Evolutionary conservation across 2,113 vertebrate species (phyloP).

Genomic region (Antechinus flavipes): DNA sequence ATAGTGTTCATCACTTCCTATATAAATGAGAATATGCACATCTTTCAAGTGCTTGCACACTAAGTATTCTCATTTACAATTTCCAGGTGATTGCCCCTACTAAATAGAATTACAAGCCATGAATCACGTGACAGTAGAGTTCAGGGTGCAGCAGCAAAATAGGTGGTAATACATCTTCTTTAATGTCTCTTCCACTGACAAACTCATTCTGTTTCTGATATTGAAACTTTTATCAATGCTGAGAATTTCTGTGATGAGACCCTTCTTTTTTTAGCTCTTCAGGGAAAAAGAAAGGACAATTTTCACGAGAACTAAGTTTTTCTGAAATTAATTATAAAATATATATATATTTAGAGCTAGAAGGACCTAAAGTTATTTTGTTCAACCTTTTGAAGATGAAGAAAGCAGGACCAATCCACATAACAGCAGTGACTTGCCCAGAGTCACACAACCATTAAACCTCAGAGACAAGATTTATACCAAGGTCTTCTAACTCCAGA

Average conservation of each 20-base stretch:
- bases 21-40: fast-evolving
- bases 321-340: not conserved
- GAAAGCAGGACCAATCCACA: not conserved
- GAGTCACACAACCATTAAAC: not conserved
- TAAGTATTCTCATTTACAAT: not conserved
- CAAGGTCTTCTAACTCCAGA: not conserved
- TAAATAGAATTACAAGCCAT: not conserved
- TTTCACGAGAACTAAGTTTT: not conserved
- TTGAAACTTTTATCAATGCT: not conserved
- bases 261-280: not conserved
- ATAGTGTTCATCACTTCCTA: not conserved
- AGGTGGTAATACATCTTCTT: not conserved
- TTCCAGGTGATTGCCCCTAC: not conserved
- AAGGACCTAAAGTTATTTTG: not conserved
- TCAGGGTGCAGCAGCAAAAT: not conserved
- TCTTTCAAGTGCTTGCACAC: not conserved
- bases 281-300: not conserved
- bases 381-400: not conserved
- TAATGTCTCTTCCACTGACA: not conserved
- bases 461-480: no score
- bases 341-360: no score
- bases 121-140: not conserved
- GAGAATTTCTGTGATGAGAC: not conserved
- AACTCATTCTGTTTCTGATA: not conserved
- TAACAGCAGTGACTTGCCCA: not conserved